Percentiles rank a stretch among this genome's conserved stretches.
Evolutionary conservation across 2,888 invertebrate genomes (phyloP).

Genomic region (Ochropleura leucogaster): DNA sequence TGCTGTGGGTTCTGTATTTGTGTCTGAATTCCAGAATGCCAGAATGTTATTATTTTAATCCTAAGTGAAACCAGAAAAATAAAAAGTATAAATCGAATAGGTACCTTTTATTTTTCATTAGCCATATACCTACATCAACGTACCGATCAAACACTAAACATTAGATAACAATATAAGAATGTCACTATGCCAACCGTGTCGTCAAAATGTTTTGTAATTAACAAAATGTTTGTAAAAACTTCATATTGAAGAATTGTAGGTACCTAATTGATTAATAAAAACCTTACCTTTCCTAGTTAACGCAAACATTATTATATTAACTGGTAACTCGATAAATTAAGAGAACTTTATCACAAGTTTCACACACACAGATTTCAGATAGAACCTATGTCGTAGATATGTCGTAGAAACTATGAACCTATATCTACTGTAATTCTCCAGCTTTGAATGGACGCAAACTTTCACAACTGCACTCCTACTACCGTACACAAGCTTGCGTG

Average conservation of each 20-base stretch:
- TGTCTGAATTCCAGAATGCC: background rate
- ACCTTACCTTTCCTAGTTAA: background rate
- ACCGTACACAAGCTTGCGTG: slow-evolving; percentile 45
- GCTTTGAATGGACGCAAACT: slow-evolving; percentile 5
- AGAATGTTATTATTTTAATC: background rate
- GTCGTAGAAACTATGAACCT: background rate
- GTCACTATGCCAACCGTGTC: too few relatives aligned
- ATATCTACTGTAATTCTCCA: background rate
- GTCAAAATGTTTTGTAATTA: too few relatives aligned
- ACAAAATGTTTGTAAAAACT: background rate
- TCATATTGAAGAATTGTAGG: background rate
- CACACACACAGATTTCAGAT: slow-evolving; percentile 27
- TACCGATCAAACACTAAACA: too few relatives aligned
- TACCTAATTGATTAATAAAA: background rate
- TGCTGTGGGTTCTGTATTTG: background rate
- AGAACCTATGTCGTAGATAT: too few relatives aligned
- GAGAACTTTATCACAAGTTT: background rate
- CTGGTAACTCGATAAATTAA: background rate
- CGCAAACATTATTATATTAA: background rate
- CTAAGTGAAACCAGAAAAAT: too few relatives aligned
- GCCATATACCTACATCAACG: too few relatives aligned
- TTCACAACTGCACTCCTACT: slow-evolving; percentile 12
- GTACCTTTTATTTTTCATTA: too few relatives aligned
- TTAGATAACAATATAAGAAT: too few relatives aligned
- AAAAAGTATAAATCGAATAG: too few relatives aligned